Evolutionary conservation across 2,113 vertebrate genomes (phyloP).

Genomic region (Recurvirostra avosetta): DNA sequence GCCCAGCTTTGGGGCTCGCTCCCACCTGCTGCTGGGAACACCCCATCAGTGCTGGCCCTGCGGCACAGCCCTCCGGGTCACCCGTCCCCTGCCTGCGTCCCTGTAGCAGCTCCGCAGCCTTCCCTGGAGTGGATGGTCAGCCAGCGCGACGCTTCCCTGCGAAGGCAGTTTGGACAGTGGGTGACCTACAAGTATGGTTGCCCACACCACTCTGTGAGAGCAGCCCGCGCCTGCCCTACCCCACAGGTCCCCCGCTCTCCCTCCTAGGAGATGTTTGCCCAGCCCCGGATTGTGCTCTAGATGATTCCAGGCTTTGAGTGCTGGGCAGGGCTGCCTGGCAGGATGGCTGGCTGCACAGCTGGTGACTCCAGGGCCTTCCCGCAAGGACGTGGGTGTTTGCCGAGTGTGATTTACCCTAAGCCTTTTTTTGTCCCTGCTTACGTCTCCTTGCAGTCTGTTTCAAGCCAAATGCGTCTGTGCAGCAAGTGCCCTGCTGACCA

Average conservation of each 20-base stretch:
- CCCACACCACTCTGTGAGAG: rapidly evolving
- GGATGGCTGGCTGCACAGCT: background rate
- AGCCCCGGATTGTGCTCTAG: background rate
- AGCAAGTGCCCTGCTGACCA: background rate
- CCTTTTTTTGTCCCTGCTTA: background rate
- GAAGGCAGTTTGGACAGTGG: background rate
- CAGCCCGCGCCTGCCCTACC: no score
- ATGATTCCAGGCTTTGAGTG: background rate
- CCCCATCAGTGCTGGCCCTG: background rate
- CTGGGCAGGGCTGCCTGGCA: background rate
- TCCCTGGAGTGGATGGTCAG: background rate
- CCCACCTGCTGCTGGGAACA: background rate
- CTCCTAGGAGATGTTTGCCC: background rate
- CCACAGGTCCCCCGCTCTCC: background rate
- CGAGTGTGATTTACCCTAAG: background rate
- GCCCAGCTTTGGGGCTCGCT: rapidly evolving
- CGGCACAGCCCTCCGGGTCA: background rate
- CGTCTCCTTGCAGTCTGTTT: background rate
- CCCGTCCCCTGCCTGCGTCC: rapidly evolving
- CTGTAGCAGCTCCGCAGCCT: background rate
- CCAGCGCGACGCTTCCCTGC: rapidly evolving
- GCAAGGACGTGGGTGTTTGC: background rate
- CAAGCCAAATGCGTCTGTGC: background rate
- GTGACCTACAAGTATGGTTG: rapidly evolving
- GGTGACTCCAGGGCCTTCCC: background rate